Evolutionary conservation across 2,797 vertebrate species (phyloP), one percentile per base, ranked within the genome.

Genomic region (Lycodopsis pacificus): DNA sequence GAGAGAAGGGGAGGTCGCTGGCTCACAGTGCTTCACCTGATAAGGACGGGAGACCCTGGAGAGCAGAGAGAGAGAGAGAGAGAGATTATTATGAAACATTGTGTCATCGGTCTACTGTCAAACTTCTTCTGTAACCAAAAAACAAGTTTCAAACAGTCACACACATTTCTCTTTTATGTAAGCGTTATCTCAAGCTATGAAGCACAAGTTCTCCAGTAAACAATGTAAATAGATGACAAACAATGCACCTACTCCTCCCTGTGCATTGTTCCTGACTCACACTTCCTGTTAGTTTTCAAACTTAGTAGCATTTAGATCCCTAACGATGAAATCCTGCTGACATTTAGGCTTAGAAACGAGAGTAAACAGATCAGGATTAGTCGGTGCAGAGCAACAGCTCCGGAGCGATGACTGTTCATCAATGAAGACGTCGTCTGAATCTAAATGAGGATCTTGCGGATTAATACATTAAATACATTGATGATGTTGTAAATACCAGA

Each of bases 31-130:
- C 81, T 91, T 90, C 83, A 89, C 89, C 93, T 92, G 79, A 86
- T 80, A 85, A 91, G 84, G 73, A 82, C 81, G 85, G 68, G 79
- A 83, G 73, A 93, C 86, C 91, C 94, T 92, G 84, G 22, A 82
- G 80, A 74, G 71, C 64, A 88, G 71, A n/a, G n/a, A n/a, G n/a
- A n/a, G 25, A 25, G 25, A 25, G 25, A 82, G 22, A 89, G 53
- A 73, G 40, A 19, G 66, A 56, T 7, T 3, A 53, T 30, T 15
- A 66, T 7, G 40, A 46, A 34, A 58, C 75, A 58, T 12, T 4
- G 10, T 40, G 46, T 57, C 57, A 53, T 42, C 27, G 13, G 11
- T 17, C n/a, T 11, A 62, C 36, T 15, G 32, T 3, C 58, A 19
- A 3, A 56, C 25, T 57, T 76, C 75, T 53, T 69, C 32, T 61